Evolutionary conservation across 1,140 invertebrate genomes (phyloP).

Genomic region (Musca vetustissima): DNA sequence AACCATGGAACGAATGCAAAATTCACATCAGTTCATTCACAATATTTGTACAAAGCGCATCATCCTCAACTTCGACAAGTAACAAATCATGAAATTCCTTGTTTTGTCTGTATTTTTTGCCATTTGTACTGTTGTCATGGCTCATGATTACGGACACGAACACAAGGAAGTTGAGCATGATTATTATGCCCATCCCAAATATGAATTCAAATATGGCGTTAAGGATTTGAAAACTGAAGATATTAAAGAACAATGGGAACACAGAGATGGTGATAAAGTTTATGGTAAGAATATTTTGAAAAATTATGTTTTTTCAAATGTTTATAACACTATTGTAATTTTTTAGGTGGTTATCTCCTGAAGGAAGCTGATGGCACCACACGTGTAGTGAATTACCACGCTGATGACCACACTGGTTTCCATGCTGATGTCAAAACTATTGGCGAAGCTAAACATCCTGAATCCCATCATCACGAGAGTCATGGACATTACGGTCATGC

Average conservation of each 20-base stretch:
- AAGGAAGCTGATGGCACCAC: constrained; percentile 63
- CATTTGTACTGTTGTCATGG: neutral
- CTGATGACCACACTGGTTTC: constrained; percentile 60
- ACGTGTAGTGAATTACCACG: constrained; percentile 63
- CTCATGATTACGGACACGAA: neutral
- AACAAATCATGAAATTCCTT: constrained; percentile 2
- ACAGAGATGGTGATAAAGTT: constrained; percentile 64
- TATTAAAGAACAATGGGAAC: constrained; percentile 67
- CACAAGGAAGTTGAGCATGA: neutral
- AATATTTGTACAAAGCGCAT: no score
- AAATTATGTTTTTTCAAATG: neutral
- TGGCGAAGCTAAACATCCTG: constrained; percentile 57
- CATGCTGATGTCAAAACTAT: constrained; percentile 62
- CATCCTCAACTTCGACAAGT: no score
- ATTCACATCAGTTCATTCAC: no score
- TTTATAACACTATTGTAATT: constrained; percentile 3
- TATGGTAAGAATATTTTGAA: constrained; percentile 45
- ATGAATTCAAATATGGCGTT: constrained; percentile 74
- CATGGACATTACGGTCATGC: neutral
- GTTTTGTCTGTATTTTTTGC: neutral
- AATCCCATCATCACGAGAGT: constrained; percentile 37
- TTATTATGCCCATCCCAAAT: constrained; percentile 58
- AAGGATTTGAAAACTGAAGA: constrained; percentile 72
- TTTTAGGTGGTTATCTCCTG: constrained; percentile 60
- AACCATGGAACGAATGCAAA: no score